phyloP scores from a whole-genome alignment of 2,113 vertebrate species.

The Hippocampus mohnikei region DNA sequence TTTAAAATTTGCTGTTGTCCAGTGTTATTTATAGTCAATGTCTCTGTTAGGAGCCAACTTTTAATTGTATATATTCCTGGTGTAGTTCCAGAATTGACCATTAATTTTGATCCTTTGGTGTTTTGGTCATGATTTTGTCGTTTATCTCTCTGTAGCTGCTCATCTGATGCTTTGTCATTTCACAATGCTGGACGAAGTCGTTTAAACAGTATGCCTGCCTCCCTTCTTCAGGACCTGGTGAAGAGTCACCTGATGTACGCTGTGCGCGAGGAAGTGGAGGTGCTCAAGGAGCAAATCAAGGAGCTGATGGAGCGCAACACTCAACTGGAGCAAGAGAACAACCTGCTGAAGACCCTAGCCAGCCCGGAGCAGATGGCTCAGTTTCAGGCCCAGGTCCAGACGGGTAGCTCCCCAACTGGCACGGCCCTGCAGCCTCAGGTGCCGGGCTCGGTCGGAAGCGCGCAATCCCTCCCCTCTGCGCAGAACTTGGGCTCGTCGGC shows the following conservation, averaged over 20 bases:
- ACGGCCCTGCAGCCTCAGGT: constrained; percentile 69
- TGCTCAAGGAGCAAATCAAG: constrained; percentile 90
- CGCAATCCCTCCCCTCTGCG: constrained; percentile 38
- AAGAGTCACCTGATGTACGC: constrained; percentile 98
- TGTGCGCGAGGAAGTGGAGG: constrained; percentile 87
- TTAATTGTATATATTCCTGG: too few relatives aligned
- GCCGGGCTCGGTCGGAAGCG: constrained; percentile 50
- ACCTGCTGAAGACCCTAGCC: constrained; percentile 90
- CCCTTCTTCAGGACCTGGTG: constrained; percentile 79
- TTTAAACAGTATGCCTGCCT: constrained; percentile 21
- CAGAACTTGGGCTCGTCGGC: constrained; percentile 51
- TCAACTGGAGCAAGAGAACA: constrained; percentile 97
- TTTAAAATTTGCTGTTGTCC: too few relatives aligned
- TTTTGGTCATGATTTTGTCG: background rate
- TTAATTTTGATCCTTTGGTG: background rate
- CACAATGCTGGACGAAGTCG: background rate
- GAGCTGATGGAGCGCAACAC: constrained; percentile 95
- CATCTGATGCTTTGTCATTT: background rate
- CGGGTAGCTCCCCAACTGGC: constrained; percentile 79
- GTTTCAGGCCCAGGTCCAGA: constrained; percentile 94
- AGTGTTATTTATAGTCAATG: too few relatives aligned
- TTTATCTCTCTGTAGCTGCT: background rate
- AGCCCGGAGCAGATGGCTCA: constrained; percentile 96
- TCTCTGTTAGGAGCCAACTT: too few relatives aligned
- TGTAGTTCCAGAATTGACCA: too few relatives aligned